Conservation (phyloP, 2,113 vertebrate species). For the Corythornis vintsioides region DNA sequence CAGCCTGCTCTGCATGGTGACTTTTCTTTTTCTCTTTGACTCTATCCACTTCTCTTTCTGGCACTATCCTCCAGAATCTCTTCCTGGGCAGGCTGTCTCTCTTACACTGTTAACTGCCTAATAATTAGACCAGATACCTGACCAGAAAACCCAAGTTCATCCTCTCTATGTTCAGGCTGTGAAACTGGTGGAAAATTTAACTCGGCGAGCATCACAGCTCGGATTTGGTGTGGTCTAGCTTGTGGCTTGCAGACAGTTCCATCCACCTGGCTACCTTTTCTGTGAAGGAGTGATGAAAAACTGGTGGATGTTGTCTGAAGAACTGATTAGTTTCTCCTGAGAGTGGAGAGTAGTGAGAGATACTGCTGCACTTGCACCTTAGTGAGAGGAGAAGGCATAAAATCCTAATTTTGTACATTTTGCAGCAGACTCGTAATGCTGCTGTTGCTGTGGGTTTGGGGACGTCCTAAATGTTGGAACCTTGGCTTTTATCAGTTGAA, state of each 20-base stretch:
- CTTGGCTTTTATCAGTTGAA: neutral
- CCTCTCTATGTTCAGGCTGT: neutral
- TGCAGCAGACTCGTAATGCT: neutral
- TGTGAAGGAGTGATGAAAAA: neutral
- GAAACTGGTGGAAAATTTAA: neutral
- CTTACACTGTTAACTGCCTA: neutral
- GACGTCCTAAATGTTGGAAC: neutral
- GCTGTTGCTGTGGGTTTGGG: neutral
- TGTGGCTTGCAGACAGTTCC: neutral
- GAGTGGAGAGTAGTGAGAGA: neutral
- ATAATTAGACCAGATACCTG: neutral
- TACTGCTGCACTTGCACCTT: neutral
- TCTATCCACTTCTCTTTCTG: neutral
- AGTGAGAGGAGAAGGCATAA: neutral
- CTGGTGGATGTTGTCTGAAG: neutral
- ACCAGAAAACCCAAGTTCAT: neutral
- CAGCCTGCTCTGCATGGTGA: neutral
- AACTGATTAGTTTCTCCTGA: neutral
- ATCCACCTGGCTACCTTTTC: neutral
- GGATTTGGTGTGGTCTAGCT: neutral
- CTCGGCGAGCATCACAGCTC: neutral
- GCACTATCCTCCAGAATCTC: neutral
- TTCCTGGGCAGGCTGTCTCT: neutral
- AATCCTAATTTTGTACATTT: neutral
- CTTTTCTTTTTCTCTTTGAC: neutral